Conservation (phyloP, 1,140 invertebrate species). For the Pygmarrhopalites habei region DNA sequence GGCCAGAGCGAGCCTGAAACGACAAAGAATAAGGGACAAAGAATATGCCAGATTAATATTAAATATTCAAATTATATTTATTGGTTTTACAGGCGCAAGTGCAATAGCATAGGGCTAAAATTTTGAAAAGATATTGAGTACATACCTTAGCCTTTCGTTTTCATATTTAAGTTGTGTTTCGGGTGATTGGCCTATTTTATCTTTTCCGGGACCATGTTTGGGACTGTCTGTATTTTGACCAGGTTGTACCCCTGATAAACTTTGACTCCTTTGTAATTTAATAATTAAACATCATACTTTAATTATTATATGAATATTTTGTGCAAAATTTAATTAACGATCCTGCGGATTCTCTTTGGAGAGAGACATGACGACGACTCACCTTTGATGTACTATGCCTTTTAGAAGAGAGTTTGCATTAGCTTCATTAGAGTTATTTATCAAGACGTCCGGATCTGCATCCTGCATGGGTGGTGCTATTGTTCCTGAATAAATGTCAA, state of each 20-base stretch:
- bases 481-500: too few relatives aligned
- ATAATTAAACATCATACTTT: too few relatives aligned
- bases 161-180: slow-evolving; percentile 94
- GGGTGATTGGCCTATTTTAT: slow-evolving; percentile 44
- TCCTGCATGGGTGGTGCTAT: slow-evolving; percentile 18
- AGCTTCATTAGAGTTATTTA: slow-evolving; percentile 35
- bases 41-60: too few relatives aligned
- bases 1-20: slow-evolving; percentile 86
- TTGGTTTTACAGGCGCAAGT: too few relatives aligned
- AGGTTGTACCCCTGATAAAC: slow-evolving; percentile 33
- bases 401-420: slow-evolving; percentile 37
- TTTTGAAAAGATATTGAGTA: too few relatives aligned
- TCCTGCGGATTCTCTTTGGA: too few relatives aligned
- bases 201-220: slow-evolving; percentile 47
- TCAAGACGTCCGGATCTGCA: slow-evolving; percentile 24
- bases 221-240: slow-evolving; percentile 34
- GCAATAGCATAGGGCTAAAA: too few relatives aligned
- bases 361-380: too few relatives aligned
- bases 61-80: too few relatives aligned
- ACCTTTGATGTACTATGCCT: slow-evolving; percentile 35
- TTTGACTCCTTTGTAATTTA: slow-evolving; percentile 38
- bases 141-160: slow-evolving; percentile 91
- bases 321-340: too few relatives aligned
- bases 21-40: too few relatives aligned
- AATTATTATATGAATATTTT: too few relatives aligned